phyloP scores from a whole-genome alignment of 2,113 vertebrate species.

The Mesitornis unicolor region DNA sequence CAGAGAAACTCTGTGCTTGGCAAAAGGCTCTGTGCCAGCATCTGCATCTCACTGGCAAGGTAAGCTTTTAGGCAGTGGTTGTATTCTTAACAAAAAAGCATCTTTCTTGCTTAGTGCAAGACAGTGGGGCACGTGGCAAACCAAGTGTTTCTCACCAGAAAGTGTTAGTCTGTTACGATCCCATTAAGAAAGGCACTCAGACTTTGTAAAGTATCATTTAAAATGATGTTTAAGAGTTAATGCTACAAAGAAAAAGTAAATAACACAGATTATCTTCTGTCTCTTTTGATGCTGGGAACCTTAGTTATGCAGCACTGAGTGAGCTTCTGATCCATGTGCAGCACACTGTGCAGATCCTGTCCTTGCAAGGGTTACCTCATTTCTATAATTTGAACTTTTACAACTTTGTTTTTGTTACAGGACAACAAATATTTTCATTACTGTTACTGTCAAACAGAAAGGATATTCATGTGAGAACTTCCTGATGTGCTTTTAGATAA shows the following conservation, averaged over 20 bases:
- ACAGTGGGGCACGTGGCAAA: neutral
- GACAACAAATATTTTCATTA: neutral
- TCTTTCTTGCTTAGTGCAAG: neutral
- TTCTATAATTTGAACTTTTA: neutral
- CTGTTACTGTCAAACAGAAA: neutral
- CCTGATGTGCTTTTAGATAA: fast-evolving
- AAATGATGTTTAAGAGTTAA: neutral
- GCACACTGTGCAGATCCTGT: neutral
- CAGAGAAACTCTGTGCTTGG: constrained; percentile 84
- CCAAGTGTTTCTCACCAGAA: neutral
- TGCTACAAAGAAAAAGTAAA: neutral
- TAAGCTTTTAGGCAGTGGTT: constrained; percentile 35
- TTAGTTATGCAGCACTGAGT: neutral
- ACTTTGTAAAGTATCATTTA: neutral
- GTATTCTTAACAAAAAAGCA: fast-evolving
- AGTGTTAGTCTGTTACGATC: neutral
- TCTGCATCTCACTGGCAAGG: constrained; percentile 92
- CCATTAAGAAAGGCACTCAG: neutral
- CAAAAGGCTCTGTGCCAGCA: constrained; percentile 87
- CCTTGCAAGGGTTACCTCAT: neutral
- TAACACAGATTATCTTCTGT: neutral
- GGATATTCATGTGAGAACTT: neutral
- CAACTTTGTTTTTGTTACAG: neutral
- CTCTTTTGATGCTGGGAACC: neutral
- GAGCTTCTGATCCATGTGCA: neutral